Conservation (phyloP, 2,113 vertebrate genomes). For the Meleagris gallopavo region DNA sequence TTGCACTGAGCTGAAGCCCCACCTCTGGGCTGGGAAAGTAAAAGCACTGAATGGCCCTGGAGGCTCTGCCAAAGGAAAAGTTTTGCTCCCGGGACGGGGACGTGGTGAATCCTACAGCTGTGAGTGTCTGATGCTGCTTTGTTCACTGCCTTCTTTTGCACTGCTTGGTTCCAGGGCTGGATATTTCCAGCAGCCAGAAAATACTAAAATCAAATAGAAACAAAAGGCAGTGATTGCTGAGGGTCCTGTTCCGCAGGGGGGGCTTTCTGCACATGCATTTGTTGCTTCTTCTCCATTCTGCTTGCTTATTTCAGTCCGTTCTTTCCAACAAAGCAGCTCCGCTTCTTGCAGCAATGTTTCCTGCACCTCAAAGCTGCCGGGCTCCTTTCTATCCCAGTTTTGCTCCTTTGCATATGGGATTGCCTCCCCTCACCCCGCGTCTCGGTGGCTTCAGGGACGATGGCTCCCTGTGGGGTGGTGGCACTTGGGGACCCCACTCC, state of each 20-base stretch:
- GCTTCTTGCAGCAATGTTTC: background rate
- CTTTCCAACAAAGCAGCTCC: background rate
- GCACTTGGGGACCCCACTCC: background rate
- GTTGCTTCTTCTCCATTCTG: background rate
- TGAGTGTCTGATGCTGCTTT: background rate
- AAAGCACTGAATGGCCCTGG: background rate
- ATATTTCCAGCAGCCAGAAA: background rate
- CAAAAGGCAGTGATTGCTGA: background rate
- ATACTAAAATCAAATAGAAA: background rate
- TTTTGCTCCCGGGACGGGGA: background rate
- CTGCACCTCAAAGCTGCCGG: background rate
- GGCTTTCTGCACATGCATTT: background rate
- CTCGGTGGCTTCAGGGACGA: too few relatives aligned
- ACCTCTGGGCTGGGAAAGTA: background rate
- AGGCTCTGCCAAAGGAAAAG: rapidly evolving
- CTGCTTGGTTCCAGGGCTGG: background rate
- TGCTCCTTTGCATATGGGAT: rapidly evolving
- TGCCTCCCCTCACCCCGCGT: too few relatives aligned
- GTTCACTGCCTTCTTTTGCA: rapidly evolving
- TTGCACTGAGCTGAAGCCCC: background rate
- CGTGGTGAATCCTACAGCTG: background rate
- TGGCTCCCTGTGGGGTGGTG: background rate
- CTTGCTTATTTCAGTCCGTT: background rate
- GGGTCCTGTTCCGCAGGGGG: rapidly evolving
- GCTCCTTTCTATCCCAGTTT: background rate